These are phyloP conservation scores for Chaunax sp. DNA, from an alignment of 2,797 vertebrate genomes.

Conservation along the genomic window DNA sequence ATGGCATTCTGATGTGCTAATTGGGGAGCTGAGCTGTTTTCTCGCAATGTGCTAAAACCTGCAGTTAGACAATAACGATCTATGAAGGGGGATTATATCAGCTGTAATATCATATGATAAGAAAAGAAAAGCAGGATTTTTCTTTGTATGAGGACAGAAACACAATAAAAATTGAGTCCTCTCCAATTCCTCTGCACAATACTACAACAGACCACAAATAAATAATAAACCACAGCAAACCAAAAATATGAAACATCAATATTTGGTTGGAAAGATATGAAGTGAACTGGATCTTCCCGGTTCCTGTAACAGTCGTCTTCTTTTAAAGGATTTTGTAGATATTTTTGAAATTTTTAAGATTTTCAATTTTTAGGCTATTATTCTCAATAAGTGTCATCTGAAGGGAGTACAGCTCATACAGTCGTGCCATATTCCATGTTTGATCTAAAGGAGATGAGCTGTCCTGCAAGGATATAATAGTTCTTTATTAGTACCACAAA, in stretches of 20 bases:
- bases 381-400: conserved; percentile 3
- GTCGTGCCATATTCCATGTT: conserved; percentile 8
- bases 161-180: conserved; percentile 58
- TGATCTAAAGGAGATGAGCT: conserved; percentile 7
- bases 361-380: conserved; percentile 36
- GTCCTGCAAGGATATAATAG: neutral
- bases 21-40: conserved; percentile 53
- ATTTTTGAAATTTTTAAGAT: conserved; percentile 18
- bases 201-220: conserved; percentile 46
- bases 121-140: conserved; percentile 53
- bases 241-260: conserved; percentile 59
- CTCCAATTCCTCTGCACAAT: conserved; percentile 21
- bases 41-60: conserved; percentile 51
- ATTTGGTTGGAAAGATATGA: conserved; percentile 35
- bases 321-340: conserved; percentile 34
- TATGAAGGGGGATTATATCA: conserved; percentile 34
- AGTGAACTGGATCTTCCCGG: conserved; percentile 29
- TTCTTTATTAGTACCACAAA: conserved; percentile 4
- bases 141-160: conserved; percentile 35
- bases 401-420: conserved; percentile 1
- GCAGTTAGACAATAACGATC: conserved; percentile 58
- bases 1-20: conserved; percentile 66
- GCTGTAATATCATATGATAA: conserved; percentile 59
- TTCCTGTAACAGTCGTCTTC: conserved; percentile 17
- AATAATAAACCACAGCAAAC: conserved; percentile 67